Conservation (phyloP, 2,888 invertebrate species). For the Dysmachus trigonus region DNA sequence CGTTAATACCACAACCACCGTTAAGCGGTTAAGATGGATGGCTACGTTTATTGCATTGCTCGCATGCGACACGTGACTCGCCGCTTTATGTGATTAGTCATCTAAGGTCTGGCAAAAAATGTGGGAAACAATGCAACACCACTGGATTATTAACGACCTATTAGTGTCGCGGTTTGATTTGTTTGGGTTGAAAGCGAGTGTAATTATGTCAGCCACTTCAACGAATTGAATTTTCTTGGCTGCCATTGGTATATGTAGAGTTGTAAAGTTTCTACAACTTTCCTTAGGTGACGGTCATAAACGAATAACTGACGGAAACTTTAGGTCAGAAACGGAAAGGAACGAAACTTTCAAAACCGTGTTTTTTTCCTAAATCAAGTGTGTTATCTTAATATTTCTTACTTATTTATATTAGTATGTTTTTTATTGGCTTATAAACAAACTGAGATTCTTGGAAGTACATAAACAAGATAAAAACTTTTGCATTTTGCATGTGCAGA, state of each 20-base stretch:
- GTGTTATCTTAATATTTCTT: too few species aligned
- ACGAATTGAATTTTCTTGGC: neutral
- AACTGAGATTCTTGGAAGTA: too few species aligned
- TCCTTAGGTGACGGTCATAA: too few species aligned
- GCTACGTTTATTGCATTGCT: constrained; percentile 17
- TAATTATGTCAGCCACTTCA: neutral
- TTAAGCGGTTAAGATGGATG: neutral
- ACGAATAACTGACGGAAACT: too few species aligned
- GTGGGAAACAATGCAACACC: neutral
- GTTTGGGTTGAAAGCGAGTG: neutral
- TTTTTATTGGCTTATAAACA: too few species aligned
- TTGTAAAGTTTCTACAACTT: too few species aligned
- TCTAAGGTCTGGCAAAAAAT: neutral
- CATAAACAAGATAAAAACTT: too few species aligned
- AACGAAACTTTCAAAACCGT: too few species aligned
- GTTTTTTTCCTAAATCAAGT: too few species aligned
- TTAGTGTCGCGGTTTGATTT: neutral
- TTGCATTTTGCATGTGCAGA: too few species aligned
- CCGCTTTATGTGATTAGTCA: neutral
- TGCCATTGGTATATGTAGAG: neutral
- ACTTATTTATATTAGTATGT: too few species aligned
- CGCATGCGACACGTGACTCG: neutral
- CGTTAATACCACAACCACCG: constrained; percentile 25
- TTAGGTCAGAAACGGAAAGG: too few species aligned
- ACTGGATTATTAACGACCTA: neutral